Percentiles rank a stretch among this genome's conserved stretches.
Conservation (phyloP, 2,888 invertebrate genomes). For the Drosophila paranaensis region DNA sequence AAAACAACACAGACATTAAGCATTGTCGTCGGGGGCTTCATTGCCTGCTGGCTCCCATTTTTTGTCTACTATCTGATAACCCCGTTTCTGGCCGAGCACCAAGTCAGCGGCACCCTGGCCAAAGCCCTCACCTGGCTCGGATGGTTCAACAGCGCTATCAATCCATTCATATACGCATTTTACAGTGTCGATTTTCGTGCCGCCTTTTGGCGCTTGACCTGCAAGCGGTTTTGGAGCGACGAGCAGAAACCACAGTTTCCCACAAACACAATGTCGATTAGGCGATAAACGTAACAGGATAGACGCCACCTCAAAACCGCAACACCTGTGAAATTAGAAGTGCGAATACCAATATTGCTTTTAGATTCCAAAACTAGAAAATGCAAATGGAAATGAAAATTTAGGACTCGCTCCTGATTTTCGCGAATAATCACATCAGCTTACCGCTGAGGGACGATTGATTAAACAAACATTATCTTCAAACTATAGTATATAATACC, state of each 20-base stretch:
- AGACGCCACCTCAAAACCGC: slow-evolving; percentile 12
- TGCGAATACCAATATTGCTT: slow-evolving; percentile 9
- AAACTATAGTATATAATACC: neutral
- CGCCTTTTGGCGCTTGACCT: slow-evolving; percentile 93
- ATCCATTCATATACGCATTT: slow-evolving; percentile 96
- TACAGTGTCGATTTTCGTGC: slow-evolving; percentile 94
- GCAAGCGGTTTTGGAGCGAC: slow-evolving; percentile 82
- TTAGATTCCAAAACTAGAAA: slow-evolving; percentile 8
- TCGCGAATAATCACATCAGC: slow-evolving; percentile 19
- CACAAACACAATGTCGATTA: slow-evolving; percentile 83
- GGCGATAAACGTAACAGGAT: slow-evolving; percentile 75
- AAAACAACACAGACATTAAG: slow-evolving; percentile 95
- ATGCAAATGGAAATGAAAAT: slow-evolving; percentile 6
- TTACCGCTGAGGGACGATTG: neutral
- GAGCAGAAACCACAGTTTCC: slow-evolving; percentile 82
- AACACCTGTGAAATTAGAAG: slow-evolving; percentile 18
- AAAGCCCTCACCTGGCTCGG: slow-evolving; percentile 94
- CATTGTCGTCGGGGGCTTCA: slow-evolving; percentile 94
- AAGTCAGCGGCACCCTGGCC: slow-evolving; percentile 88
- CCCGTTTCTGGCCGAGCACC: slow-evolving; percentile 89
- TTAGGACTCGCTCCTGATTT: neutral
- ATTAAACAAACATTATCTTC: neutral
- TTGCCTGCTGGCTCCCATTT: slow-evolving; percentile 95
- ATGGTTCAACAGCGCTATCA: slow-evolving; percentile 95
- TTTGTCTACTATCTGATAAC: slow-evolving; percentile 92